phyloP scores from a whole-genome alignment of 2,888 invertebrate species.

The Crossocerus cetratus region DNA sequence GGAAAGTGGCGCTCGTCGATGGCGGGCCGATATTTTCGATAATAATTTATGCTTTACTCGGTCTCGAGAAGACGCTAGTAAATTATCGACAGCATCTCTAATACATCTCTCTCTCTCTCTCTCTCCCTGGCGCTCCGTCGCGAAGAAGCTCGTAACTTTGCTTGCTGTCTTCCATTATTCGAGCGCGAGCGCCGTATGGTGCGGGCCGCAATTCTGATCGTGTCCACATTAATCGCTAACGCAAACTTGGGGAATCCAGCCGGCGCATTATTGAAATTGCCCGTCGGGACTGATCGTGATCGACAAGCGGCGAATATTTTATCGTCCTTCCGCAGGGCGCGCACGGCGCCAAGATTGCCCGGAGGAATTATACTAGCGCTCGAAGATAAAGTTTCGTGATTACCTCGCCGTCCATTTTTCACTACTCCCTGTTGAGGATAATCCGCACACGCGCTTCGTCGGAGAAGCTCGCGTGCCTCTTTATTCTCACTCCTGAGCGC shows the following conservation, averaged over 20 bases:
- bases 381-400: no score
- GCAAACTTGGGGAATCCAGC: neutral
- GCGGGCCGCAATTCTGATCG: neutral
- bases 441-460: no score
- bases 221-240: neutral
- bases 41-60: constrained; percentile 36
- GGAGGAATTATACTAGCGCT: no score
- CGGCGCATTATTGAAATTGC: constrained; percentile 3
- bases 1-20: neutral
- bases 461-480: no score
- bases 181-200: neutral
- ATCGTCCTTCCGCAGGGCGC: no score
- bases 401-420: no score
- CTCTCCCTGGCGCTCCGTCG: no score
- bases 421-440: no score
- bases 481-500: no score
- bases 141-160: neutral
- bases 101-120: no score
- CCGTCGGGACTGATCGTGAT: neutral
- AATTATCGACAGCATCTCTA: constrained; percentile 31
- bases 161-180: neutral
- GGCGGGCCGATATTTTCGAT: constrained; percentile 25
- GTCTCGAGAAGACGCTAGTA: constrained; percentile 13
- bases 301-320: no score
- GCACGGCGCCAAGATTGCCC: no score